Base-by-base conservation (phyloP, 2,797 vertebrate genomes). In the Rhincodon typus region DNA sequence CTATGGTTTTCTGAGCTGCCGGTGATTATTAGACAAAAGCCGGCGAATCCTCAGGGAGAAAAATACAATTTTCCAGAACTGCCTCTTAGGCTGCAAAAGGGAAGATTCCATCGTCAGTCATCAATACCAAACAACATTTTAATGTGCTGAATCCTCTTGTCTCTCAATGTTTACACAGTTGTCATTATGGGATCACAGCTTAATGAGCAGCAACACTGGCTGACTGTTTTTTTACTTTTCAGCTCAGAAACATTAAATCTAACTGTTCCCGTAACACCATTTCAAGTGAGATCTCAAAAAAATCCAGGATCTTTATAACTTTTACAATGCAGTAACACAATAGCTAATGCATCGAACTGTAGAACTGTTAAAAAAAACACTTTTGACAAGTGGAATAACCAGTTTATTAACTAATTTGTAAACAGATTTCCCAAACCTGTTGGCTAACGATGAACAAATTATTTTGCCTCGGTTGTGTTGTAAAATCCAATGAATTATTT, bases 351-450 rank as follows among this genome's bases (percentile, higher is more conserved):
- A 87, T 8, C 25, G 25, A 30, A 27, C 42, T 25, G 57, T 34
- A 53, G 87, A 57, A n/a, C 30, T 84, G 17, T 50, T 34, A 12
- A 70, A 94, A 21, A 62, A 12, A 94, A 8, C 19, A 15, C 66
- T 67, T 67, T 46, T 67, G 66, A 69, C n/a, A 70, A 42, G 38
- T 27, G 46, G 67, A 94, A 25, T 67, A 42, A 70, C n/a, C 17
- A 69, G n/a, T 69, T 46, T 69, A 69, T 94, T 50, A 46, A 72
- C 93, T 70, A 30, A 94, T 94, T 70, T 94, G 38, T 94, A 70
- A 6, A 25, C 10, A 94, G 5, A 19, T 30, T 46, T 27, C 93
- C 23, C 42, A 94, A 25, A 94, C n/a, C 46, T 27, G 7, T 38
- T 46, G n/a, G 69, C 38, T 94, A 67, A 72, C 67, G 66, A 62